Percentiles rank a stretch among this genome's conserved stretches.
Evolutionary conservation across 1,140 invertebrate genomes (phyloP).

Genomic region (Bombyx mandarina): DNA sequence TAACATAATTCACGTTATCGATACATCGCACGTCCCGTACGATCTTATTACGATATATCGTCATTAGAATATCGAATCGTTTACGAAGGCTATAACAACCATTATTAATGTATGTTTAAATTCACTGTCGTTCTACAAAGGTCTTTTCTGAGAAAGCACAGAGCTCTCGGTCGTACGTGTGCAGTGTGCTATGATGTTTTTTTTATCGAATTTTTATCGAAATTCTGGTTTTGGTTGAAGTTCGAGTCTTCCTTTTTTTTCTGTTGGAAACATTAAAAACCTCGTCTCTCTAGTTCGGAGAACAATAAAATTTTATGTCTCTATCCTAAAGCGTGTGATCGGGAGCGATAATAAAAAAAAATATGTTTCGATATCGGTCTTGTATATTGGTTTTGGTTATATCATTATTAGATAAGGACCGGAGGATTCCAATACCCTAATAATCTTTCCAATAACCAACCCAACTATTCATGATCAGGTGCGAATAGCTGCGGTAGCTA

Average conservation of each 20-base stretch:
- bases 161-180: neutral
- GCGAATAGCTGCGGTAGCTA: too few species aligned
- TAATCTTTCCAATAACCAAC: too few species aligned
- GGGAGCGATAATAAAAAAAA: neutral
- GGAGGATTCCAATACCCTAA: too few species aligned
- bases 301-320: slow-evolving; percentile 5
- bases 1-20: neutral
- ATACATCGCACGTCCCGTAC: neutral
- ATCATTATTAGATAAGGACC: too few species aligned
- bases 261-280: slow-evolving; percentile 1
- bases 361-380: too few species aligned
- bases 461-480: too few species aligned
- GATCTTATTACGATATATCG: too few species aligned
- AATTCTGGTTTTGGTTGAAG: neutral
- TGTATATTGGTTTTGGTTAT: too few species aligned
- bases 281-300: neutral
- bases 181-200: neutral
- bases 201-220: slow-evolving; percentile 1
- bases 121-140: neutral
- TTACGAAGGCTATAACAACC: neutral
- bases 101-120: slow-evolving; percentile 2
- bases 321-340: neutral
- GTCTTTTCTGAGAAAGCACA: neutral
- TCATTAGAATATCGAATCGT: neutral
- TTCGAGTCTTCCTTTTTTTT: neutral